Evolutionary conservation across 2,113 vertebrate genomes (phyloP).

Genomic region (Sinocyclocheilus anophthalmus): DNA sequence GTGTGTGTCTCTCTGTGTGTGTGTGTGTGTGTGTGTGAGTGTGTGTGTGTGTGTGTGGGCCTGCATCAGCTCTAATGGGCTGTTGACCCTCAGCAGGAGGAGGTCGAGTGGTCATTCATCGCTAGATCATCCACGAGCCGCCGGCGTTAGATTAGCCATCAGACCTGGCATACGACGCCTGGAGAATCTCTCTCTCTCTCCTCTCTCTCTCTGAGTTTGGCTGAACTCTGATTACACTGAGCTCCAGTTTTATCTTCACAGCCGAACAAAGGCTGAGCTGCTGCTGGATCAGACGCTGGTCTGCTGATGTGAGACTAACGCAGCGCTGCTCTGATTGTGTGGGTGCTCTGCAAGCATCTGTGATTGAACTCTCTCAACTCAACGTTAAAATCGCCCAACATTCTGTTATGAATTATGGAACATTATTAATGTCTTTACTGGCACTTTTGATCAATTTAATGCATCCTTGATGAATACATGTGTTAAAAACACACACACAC

Average conservation of each 20-base stretch:
- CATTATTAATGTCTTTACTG: neutral
- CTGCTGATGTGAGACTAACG: neutral
- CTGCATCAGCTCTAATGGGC: constrained; percentile 70
- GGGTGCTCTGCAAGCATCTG: neutral
- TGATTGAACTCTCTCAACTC: neutral
- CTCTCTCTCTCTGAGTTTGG: constrained; percentile 47
- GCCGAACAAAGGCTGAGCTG: constrained; percentile 62
- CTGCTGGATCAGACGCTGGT: neutral
- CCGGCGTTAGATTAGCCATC: constrained; percentile 56
- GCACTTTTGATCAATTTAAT: neutral
- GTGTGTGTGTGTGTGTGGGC: neutral
- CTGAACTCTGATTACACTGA: constrained; percentile 73
- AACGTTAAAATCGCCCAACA: neutral
- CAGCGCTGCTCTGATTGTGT: neutral
- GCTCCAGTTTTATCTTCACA: constrained; percentile 65
- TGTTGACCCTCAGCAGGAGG: constrained; percentile 69
- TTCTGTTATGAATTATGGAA: neutral
- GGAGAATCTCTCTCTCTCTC: neutral
- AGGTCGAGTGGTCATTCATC: constrained; percentile 71
- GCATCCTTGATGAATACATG: no score
- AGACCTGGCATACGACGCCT: neutral
- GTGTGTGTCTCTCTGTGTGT: neutral
- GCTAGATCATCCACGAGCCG: constrained; percentile 62
- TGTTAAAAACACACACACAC: neutral
- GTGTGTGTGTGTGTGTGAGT: neutral